Conservation (phyloP, 2,888 invertebrate species). For the Leptinotarsa rubiginosa region DNA sequence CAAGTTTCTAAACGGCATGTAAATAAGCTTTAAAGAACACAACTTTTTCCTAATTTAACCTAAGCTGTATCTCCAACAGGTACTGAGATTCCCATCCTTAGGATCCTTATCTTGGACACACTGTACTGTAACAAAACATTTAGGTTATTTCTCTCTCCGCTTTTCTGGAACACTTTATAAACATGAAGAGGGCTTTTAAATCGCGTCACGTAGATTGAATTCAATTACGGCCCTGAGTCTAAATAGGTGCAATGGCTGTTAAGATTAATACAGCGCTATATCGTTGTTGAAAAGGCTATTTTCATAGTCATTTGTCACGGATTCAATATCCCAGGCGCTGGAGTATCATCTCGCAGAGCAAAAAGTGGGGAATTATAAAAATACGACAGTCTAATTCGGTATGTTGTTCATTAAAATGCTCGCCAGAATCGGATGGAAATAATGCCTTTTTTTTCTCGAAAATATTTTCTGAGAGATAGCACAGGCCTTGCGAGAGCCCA, state of each 20-base stretch:
- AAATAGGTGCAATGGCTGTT: constrained; percentile 39
- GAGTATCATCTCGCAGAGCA: constrained; percentile 29
- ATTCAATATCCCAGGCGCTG: constrained; percentile 36
- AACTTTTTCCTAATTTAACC: too few species aligned
- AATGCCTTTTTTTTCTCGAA: constrained; percentile 34
- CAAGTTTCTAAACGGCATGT: too few species aligned
- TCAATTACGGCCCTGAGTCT: constrained; percentile 33
- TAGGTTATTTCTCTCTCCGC: constrained; percentile 3
- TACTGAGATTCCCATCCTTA: too few species aligned
- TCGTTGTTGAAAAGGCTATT: constrained; percentile 50
- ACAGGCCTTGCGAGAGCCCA: constrained; percentile 2
- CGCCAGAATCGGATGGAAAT: constrained; percentile 34
- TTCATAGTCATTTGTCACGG: constrained; percentile 50
- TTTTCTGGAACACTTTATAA: constrained; percentile 11
- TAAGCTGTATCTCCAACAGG: too few species aligned
- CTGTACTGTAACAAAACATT: neutral
- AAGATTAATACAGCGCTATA: constrained; percentile 47
- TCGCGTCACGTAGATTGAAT: constrained; percentile 28
- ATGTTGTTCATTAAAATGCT: constrained; percentile 46
- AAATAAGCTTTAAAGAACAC: too few species aligned
- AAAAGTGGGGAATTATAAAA: constrained; percentile 38
- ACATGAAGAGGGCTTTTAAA: constrained; percentile 27
- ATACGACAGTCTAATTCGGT: constrained; percentile 42
- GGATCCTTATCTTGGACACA: too few species aligned
- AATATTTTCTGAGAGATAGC: constrained; percentile 20